These are phyloP conservation scores for Coronaproctus castanopsis DNA, from an alignment of 2,888 invertebrate genomes.

Conservation along the genomic window DNA sequence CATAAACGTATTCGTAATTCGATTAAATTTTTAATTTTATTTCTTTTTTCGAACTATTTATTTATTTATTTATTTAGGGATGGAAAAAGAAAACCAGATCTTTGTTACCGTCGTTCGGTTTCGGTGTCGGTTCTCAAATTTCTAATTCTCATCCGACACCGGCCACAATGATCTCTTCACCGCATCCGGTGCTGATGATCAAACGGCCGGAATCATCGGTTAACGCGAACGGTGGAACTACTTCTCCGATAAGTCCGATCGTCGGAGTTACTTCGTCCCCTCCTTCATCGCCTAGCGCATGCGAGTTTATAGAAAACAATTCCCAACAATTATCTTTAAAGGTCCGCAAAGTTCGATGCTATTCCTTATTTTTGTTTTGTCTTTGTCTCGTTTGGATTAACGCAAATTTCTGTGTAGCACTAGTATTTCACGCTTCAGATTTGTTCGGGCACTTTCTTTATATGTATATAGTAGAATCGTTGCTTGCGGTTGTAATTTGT, in stretches of 20 bases:
- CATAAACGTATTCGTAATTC: no score
- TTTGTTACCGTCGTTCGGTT: constrained; percentile 11
- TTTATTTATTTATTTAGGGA: no score
- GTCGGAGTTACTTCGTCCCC: constrained; percentile 8
- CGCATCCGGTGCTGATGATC: constrained; percentile 9
- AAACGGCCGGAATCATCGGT: constrained; percentile 5
- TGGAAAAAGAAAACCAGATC: constrained; percentile 17
- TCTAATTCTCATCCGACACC: constrained; percentile 8
- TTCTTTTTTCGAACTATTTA: no score
- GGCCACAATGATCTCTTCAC: constrained; percentile 6
- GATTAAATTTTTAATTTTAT: no score
- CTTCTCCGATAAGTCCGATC: constrained; percentile 9
- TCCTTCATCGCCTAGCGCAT: constrained; percentile 11
- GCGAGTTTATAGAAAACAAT: constrained; percentile 9
- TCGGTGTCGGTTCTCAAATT: constrained; percentile 12
- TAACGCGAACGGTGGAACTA: constrained; percentile 3
- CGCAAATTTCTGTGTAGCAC: not conserved
- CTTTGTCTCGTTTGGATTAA: not conserved
- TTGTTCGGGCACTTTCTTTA: no score
- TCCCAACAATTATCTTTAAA: not conserved
- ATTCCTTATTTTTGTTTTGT: not conserved
- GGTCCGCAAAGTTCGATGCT: not conserved
- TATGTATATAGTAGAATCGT: no score
- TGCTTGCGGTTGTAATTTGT: no score
- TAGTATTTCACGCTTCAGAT: no score